Conservation (phyloP, 2,113 vertebrate species). For the Serilophus lunatus region DNA sequence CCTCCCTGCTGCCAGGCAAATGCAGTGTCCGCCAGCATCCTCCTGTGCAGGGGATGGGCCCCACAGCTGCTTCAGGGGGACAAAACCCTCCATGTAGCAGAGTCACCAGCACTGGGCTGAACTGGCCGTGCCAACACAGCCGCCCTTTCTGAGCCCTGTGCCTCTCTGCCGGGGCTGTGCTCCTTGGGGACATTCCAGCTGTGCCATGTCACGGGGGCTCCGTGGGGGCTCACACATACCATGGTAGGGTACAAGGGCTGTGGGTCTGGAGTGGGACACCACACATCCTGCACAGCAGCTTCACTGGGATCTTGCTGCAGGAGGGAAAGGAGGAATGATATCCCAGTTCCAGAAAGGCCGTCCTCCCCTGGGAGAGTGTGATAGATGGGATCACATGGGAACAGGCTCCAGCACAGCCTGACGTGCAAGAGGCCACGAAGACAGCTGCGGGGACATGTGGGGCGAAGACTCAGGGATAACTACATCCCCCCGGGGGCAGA, state of each 20-base stretch:
- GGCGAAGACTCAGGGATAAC: background rate
- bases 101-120: rapidly evolving
- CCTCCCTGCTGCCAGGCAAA: background rate
- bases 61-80: rapidly evolving
- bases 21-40: background rate
- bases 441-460: background rate
- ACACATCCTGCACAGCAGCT: background rate
- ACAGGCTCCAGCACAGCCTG: background rate
- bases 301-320: background rate
- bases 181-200: background rate
- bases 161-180: background rate
- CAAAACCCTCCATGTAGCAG: rapidly evolving
- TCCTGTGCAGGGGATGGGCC: background rate
- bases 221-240: rapidly evolving
- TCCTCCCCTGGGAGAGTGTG: background rate
- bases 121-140: background rate
- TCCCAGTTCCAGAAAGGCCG: rapidly evolving
- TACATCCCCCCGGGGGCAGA: background rate
- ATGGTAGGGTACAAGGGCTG: rapidly evolving
- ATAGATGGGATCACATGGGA: background rate
- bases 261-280: background rate
- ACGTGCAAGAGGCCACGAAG: background rate
- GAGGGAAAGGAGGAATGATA: background rate
- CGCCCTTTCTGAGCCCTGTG: background rate
- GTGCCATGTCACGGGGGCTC: background rate